Evolutionary conservation across 2,113 vertebrate genomes (phyloP), one percentile per base, ranked within the genome.

Genomic region (Brachypteracias leptosomus): DNA sequence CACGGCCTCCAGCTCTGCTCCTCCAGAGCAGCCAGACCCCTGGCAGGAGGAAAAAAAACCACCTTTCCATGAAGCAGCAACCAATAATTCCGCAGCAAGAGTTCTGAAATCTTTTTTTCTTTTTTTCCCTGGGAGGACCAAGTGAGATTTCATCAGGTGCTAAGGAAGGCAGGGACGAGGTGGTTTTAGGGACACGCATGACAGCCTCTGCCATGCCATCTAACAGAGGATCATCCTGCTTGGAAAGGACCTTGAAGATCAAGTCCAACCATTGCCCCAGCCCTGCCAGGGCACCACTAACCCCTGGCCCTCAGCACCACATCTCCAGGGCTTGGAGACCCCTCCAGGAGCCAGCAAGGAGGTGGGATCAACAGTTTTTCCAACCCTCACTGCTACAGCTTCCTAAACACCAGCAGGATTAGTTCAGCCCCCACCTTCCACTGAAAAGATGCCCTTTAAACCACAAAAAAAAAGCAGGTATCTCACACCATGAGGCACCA

Each of bases 121-220:
- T 15, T 22, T 54, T 2, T 0, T 21, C 46, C 33, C 10, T 29
- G 46, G 28, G 33, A 2, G 10, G 25, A 15, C 9, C 1, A 3
- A 63, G 51, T 1, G 2, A 76, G 40, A 40, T 57, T 63, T 36
- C 1, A 1, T 21, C 71, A 44, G 54, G 8, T 13, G 33, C 40
- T 62, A 61, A 17, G 13, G 35, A 49, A 74, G 38, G 14, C 66
- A 83, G 80, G 84, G 47, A 92, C 72, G 38, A 24, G 47, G 49
- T 35, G 68, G 65, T 89, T 75, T 70, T 11, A 72, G 81, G 80
- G 87, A 84, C 79, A 92, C 0, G 47, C 89, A 71, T 46, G 58
- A 86, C 47, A 3, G 70, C 46, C 55, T 61, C 51, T 77, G 77
- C 49, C 0, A 0, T 61, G 90, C 65, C 80, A 93, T 38, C 58